phyloP scores from a whole-genome alignment of 1,140 invertebrate species.

The Polyergus mexicanus region DNA sequence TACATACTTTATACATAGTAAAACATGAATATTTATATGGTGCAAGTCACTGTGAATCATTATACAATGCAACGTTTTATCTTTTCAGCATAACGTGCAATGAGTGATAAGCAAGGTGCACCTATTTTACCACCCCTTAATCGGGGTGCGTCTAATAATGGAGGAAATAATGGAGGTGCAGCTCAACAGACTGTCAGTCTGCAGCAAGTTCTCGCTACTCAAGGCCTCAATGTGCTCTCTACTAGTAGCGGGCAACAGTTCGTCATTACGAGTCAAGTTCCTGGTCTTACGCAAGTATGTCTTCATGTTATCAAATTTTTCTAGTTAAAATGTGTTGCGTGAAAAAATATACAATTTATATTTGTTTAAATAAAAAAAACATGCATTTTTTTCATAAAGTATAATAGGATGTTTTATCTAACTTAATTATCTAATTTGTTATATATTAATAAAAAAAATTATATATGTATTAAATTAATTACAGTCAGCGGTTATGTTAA shows the following conservation, averaged over 20 bases:
- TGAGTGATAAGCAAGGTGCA: constrained; percentile 86
- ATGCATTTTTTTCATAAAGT: neutral
- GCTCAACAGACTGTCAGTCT: constrained; percentile 84
- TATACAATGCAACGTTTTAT: constrained; percentile 38
- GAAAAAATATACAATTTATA: neutral
- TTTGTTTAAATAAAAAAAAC: neutral
- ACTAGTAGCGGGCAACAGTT: constrained; percentile 85
- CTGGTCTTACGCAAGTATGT: constrained; percentile 84
- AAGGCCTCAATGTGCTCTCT: constrained; percentile 85
- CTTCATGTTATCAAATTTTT: too few relatives aligned
- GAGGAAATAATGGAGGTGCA: constrained; percentile 81
- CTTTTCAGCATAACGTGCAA: constrained; percentile 85
- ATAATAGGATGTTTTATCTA: constrained; percentile 63
- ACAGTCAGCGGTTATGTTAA: neutral
- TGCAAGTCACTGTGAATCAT: neutral
- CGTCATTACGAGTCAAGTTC: constrained; percentile 86
- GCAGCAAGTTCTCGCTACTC: constrained; percentile 85
- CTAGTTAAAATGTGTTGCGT: neutral
- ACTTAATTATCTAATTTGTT: neutral
- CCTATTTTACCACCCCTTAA: constrained; percentile 85
- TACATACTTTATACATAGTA: neutral
- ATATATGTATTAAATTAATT: neutral
- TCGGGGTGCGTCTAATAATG: constrained; percentile 84
- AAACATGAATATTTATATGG: neutral
- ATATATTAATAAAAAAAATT: too few relatives aligned